These are phyloP conservation scores for Rhinoraja longicauda DNA, from an alignment of 2,797 vertebrate genomes.

Conservation along the genomic window DNA sequence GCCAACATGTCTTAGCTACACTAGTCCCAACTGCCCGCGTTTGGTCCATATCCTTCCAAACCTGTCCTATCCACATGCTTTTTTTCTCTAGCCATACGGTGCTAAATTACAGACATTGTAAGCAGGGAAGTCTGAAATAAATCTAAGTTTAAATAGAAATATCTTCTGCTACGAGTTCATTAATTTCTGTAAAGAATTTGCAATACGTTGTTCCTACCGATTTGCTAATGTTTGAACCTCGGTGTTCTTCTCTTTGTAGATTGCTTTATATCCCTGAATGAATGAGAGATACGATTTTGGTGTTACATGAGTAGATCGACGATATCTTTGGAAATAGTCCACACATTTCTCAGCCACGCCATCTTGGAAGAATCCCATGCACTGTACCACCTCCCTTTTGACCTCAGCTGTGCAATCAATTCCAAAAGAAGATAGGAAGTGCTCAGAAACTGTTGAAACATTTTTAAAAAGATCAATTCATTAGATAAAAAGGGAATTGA, in stretches of 20 bases:
- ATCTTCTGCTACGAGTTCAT: not conserved
- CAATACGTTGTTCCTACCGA: conserved; percentile 59
- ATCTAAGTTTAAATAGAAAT: not conserved
- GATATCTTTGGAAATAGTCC: conserved; percentile 88
- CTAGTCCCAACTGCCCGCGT: too few relatives aligned
- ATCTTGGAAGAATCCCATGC: conserved; percentile 94
- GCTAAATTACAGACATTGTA: not conserved
- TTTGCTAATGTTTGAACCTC: conserved; percentile 79
- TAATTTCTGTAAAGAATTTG: not conserved
- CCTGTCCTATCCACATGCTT: not conserved
- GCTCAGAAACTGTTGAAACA: conserved; percentile 71
- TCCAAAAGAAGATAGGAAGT: conserved; percentile 82
- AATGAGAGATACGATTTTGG: conserved; percentile 95
- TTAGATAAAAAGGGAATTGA: not conserved
- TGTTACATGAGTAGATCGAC: conserved; percentile 83
- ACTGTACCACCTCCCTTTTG: conserved; percentile 80
- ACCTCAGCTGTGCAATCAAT: conserved; percentile 75
- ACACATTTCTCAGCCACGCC: conserved; percentile 87
- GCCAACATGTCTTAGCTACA: too few relatives aligned
- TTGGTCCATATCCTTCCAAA: too few relatives aligned
- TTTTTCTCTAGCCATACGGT: not conserved
- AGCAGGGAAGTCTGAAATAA: not conserved
- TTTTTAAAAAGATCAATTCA: not conserved
- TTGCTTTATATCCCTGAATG: conserved; percentile 85
- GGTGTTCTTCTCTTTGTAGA: conserved; percentile 77